Evolutionary conservation across 1,140 invertebrate species (phyloP).

Genomic region (Drosophila sucinea): DNA sequence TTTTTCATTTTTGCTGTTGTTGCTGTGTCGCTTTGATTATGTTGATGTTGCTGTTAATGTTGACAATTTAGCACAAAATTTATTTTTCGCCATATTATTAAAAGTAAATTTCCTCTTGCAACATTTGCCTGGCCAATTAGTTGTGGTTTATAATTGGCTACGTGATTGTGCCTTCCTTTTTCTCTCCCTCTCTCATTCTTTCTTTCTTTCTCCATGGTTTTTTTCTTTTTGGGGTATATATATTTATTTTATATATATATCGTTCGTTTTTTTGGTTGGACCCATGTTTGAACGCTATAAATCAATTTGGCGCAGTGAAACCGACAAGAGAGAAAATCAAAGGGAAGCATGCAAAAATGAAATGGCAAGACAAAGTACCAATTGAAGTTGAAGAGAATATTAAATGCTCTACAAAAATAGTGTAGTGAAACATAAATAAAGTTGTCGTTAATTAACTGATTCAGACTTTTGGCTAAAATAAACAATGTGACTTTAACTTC

Average conservation of each 20-base stretch:
- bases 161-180: slow-evolving; percentile 44
- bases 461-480: too few relatives aligned
- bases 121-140: slow-evolving; percentile 70
- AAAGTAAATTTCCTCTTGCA: slow-evolving; percentile 61
- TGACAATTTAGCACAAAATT: slow-evolving; percentile 80
- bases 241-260: neutral
- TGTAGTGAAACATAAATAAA: neutral
- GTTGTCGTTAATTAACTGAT: too few relatives aligned
- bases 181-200: neutral
- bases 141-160: slow-evolving; percentile 73
- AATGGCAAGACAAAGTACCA: neutral
- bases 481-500: too few relatives aligned
- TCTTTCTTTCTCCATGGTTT: slow-evolving; percentile 16
- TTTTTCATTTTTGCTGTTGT: slow-evolving; percentile 25
- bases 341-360: slow-evolving; percentile 62
- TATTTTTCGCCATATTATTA: slow-evolving; percentile 69
- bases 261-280: slow-evolving; percentile 32
- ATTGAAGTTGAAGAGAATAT: slow-evolving; percentile 7
- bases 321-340: slow-evolving; percentile 18
- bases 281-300: slow-evolving; percentile 76
- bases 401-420: slow-evolving; percentile 34
- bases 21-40: slow-evolving; percentile 20
- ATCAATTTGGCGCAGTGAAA: slow-evolving; percentile 67
- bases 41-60: slow-evolving; percentile 54
- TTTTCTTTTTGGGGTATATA: slow-evolving; percentile 6